Evolutionary conservation across 2,888 invertebrate species (phyloP), one percentile per base, ranked within the genome.

Genomic region (Scelioninae gen. 2): DNA sequence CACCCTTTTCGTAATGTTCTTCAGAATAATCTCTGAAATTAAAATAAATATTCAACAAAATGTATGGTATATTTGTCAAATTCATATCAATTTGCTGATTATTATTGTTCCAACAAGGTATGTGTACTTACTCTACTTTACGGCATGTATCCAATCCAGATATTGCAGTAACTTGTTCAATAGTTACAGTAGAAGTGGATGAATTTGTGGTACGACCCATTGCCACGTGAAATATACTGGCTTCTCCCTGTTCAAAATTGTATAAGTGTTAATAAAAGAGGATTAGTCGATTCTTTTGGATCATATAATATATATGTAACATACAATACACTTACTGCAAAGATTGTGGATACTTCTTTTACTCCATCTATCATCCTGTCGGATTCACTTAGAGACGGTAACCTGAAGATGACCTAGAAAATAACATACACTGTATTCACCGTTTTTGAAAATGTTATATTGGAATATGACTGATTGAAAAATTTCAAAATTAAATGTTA

Each of bases 261-360:
- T n/a, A n/a, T n/a, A n/a, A n/a, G n/a, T n/a, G n/a, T n/a, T n/a
- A n/a, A n/a, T n/a, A n/a, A n/a, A n/a, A n/a, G n/a, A n/a, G n/a
- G n/a, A n/a, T n/a, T n/a, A n/a, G n/a, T n/a, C n/a, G n/a, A n/a
- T n/a, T n/a, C n/a, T n/a, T n/a, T n/a, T n/a, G n/a, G n/a, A n/a
- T n/a, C n/a, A n/a, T n/a, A n/a, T n/a, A n/a, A n/a, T n/a, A n/a
- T n/a, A n/a, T n/a, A n/a, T n/a, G n/a, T n/a, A n/a, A n/a, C n/a
- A n/a, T n/a, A n/a, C n/a, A n/a, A n/a, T n/a, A n/a, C n/a, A n/a
- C 82, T 85, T 86, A 93, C 96, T 48, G 95, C 92, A 81, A 94
- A 95, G 77, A 95, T 92, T 1, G 94, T 93, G 2, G 93, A 90
- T 78, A 94, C 93, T 85, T 92, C 91, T 45, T 92, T 88, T 48